Percentiles rank a stretch among this genome's conserved stretches.
phyloP scores from a whole-genome alignment of 2,113 vertebrate species.

The Crotalus viridis region DNA sequence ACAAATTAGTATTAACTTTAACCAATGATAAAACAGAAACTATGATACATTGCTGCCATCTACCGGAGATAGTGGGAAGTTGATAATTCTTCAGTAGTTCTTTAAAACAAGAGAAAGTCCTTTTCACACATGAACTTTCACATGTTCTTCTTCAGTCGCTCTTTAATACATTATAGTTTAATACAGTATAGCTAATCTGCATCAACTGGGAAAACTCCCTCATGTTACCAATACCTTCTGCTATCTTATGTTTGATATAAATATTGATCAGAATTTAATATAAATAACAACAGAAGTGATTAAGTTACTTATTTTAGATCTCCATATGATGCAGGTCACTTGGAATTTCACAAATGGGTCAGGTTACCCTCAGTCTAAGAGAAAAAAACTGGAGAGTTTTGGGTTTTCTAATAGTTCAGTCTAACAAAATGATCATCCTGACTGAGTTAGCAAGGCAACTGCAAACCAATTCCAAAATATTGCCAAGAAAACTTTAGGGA shows the following conservation, averaged over 20 bases:
- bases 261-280: neutral
- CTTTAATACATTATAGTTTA: neutral
- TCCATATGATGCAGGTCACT: neutral
- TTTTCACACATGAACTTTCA: no score
- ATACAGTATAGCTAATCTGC: neutral
- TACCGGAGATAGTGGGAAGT: neutral
- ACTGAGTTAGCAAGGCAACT: neutral
- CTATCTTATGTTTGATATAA: neutral
- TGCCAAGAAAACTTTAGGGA: neutral
- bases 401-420: neutral
- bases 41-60: constrained; percentile 4
- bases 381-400: neutral
- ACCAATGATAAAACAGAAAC: neutral
- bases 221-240: neutral
- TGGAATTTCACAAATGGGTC: neutral
- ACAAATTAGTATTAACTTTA: neutral
- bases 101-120: neutral
- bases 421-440: neutral
- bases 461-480: neutral
- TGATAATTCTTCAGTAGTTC: neutral
- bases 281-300: neutral
- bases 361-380: neutral
- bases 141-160: neutral
- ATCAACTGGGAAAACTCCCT: neutral
- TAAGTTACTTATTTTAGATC: neutral